Base-by-base conservation (phyloP, 64 coral and sea anemone genomes). In the Anthopleura sola region DNA sequence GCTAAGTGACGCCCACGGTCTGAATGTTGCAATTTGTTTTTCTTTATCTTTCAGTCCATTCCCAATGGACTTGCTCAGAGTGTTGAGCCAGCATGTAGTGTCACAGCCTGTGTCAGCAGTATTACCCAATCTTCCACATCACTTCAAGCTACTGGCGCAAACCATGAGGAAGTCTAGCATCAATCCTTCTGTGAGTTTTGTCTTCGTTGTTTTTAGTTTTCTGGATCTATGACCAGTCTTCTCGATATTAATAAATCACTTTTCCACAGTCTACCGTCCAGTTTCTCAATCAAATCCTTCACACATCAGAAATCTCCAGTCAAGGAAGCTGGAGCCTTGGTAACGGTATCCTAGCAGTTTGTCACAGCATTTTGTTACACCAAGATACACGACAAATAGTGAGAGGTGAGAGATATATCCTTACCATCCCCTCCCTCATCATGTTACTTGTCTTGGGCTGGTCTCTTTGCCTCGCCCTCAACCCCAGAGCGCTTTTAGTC, bases 321-420 rank as follows among this genome's bases (percentile, higher is more conserved):
- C 57, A 75, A 12, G 87, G 86, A 1, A 78, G 76, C 68, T 96
- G 94, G 94, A 88, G 81, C 69, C 60, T 86, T 78, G 94, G 94
- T 3, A 96, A 96, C 80, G 86, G 94, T 80, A 84, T 96, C 5
- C 87, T 96, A 74, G 86, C 94, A 3, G 94, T 96, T 29, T 96
- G 94, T 79, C 88, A 96, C 69, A 96, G 94, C 53, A 89, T 96
- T 40, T 29, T 96, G 20, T 55, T 92, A 33, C 87, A 96, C 79
- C 94, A 96, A 69, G 86, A 96, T 36, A 86, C 94, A n/a, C 82
- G 86, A 29, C 76, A 88, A 49, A 83, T 92, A 37, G 76, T 96
- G 19, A 90, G 87, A 92, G 94, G 94, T 96, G 11, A 56, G 81
- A 49, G 11, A 18, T 79, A 8, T 79, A 40, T 23, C 76, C 18